Evolutionary conservation across 2,888 invertebrate species (phyloP).

Genomic region (Oligia fasciuncula): DNA sequence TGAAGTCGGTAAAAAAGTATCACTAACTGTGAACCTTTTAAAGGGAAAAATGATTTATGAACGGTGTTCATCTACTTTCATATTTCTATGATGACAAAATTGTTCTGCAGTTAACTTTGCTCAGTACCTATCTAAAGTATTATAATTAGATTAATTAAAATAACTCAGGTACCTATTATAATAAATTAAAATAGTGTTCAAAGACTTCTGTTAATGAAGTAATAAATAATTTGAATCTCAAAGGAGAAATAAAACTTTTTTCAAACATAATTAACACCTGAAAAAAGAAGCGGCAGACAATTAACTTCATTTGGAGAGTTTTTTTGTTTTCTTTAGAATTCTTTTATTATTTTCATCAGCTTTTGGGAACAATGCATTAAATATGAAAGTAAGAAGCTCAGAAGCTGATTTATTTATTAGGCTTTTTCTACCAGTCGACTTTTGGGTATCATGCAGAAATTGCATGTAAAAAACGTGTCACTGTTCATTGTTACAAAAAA

Average conservation of each 20-base stretch:
- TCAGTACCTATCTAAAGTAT: neutral
- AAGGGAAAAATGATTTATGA: too few species aligned
- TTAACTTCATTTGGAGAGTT: conserved; percentile 43
- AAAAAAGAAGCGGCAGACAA: conserved; percentile 38
- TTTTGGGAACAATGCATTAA: neutral
- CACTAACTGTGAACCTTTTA: too few species aligned
- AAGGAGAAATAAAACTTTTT: conserved; percentile 54
- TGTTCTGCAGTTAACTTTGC: neutral
- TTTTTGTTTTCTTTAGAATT: neutral
- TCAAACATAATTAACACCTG: conserved; percentile 51
- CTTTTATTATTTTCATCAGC: neutral
- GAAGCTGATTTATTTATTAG: neutral
- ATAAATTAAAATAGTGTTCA: neutral
- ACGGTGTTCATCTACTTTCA: neutral
- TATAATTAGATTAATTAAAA: neutral
- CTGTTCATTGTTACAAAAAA: neutral
- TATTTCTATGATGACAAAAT: neutral
- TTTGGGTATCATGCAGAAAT: neutral
- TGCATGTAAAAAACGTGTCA: neutral
- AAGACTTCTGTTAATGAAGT: neutral
- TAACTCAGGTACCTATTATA: neutral
- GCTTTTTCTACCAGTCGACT: neutral
- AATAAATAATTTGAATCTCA: conserved; percentile 55
- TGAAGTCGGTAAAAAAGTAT: too few species aligned
- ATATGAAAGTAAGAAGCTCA: too few species aligned